Percentiles rank a stretch among this genome's conserved stretches.
These are phyloP conservation scores for Stichodactyla helianthus DNA, from an alignment of 64 coral and sea anemone species.

Conservation along the genomic window DNA sequence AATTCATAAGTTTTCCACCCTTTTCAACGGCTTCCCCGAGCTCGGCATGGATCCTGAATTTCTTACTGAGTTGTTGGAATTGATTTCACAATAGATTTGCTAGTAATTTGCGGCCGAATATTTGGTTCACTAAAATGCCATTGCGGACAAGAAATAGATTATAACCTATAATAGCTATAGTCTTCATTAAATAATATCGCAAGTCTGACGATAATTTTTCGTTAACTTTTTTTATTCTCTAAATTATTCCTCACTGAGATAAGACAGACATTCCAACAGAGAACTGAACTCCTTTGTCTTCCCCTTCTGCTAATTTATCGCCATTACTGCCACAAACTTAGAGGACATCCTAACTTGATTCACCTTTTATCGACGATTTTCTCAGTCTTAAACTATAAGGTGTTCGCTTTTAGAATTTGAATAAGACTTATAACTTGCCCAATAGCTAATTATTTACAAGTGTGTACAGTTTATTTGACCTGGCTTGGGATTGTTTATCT, in stretches of 20 bases:
- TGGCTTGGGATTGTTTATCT: neutral
- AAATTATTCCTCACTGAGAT: neutral
- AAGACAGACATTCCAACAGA: slow-evolving; percentile 12
- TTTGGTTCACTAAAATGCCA: slow-evolving; percentile 14
- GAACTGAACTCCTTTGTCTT: neutral
- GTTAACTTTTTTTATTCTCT: neutral
- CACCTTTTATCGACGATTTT: neutral
- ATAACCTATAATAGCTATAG: neutral
- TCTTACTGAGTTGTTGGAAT: slow-evolving; percentile 8
- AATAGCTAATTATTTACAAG: neutral
- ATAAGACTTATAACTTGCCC: neutral
- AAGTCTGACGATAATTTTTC: neutral
- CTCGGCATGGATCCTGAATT: neutral
- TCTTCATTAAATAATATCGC: neutral
- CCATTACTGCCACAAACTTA: neutral
- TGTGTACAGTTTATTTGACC: slow-evolving; percentile 16
- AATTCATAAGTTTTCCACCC: too few relatives aligned
- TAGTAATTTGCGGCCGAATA: slow-evolving; percentile 15
- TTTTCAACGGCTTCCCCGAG: too few relatives aligned
- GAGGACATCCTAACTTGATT: neutral
- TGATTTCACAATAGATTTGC: slow-evolving; percentile 26
- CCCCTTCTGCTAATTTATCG: neutral
- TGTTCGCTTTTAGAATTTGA: neutral
- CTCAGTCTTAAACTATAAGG: neutral
- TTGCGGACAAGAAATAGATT: slow-evolving; percentile 5